These are phyloP conservation scores for Rana temporaria DNA, from an alignment of 2,113 vertebrate genomes.

Conservation along the genomic window DNA sequence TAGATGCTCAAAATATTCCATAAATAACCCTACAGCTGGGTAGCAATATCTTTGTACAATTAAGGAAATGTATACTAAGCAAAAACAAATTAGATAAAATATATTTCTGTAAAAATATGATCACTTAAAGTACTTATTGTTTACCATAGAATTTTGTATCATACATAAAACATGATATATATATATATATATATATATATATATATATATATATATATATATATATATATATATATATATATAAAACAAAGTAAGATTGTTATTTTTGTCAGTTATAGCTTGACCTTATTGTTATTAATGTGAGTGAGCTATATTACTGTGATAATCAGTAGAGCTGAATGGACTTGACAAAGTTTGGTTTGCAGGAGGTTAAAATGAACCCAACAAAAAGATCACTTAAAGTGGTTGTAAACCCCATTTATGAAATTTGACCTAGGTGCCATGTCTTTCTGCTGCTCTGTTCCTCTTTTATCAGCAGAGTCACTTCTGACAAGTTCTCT, in stretches of 20 bases:
- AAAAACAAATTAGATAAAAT: constrained; percentile 60
- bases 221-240: background rate
- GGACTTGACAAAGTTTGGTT: too few relatives aligned
- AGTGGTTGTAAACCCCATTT: too few relatives aligned
- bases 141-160: constrained; percentile 2
- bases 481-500: too few relatives aligned
- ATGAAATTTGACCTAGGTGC: too few relatives aligned
- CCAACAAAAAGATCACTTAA: too few relatives aligned
- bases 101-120: constrained; percentile 60
- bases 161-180: constrained; percentile 19
- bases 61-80: constrained; percentile 59
- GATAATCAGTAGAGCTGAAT: background rate
- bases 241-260: background rate
- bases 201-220: background rate
- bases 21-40: constrained; percentile 51
- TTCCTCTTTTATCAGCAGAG: too few relatives aligned
- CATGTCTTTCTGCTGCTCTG: too few relatives aligned
- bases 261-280: background rate
- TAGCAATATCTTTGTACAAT: constrained; percentile 54
- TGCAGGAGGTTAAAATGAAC: too few relatives aligned
- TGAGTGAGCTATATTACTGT: constrained; percentile 7
- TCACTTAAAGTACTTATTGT: constrained; percentile 28
- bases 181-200: background rate
- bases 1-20: constrained; percentile 41
- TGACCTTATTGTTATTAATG: background rate